Percentiles rank a stretch among this genome's conserved stretches.
These are phyloP conservation scores for Perca fluviatilis DNA, from an alignment of 2,113 vertebrate genomes.

Conservation along the genomic window DNA sequence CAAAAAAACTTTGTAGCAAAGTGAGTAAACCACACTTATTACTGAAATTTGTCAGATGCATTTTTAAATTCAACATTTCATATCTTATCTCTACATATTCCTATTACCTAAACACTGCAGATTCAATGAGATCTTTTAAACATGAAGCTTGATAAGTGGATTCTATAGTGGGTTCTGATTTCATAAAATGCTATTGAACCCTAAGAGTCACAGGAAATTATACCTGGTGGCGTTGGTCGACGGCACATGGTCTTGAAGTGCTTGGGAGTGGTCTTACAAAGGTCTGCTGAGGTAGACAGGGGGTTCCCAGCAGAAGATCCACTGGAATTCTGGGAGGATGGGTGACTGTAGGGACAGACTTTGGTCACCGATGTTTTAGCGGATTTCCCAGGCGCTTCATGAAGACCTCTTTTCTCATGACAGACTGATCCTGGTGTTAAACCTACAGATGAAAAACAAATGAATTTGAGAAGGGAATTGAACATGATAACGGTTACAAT, in stretches of 20 bases:
- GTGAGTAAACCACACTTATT: no score
- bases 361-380: conserved; percentile 85
- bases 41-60: neutral
- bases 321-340: conserved; percentile 85
- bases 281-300: conserved; percentile 93
- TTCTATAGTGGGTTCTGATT: neutral
- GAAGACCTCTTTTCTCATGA: conserved; percentile 84
- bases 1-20: no score
- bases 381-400: conserved; percentile 86
- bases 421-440: conserved; percentile 78
- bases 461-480: neutral
- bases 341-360: conserved; percentile 92
- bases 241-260: conserved; percentile 96
- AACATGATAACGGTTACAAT: neutral
- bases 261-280: conserved; percentile 93
- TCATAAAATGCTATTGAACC: neutral
- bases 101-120: neutral
- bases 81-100: neutral
- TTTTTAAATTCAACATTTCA: neutral
- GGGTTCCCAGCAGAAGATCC: conserved; percentile 83
- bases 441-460: conserved; percentile 56
- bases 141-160: neutral
- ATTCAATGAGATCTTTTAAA: neutral
- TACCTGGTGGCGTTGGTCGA: conserved; percentile 91
- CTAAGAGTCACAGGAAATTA: no score